phyloP scores from a whole-genome alignment of 2,888 invertebrate genomes.

The Orgyia antiqua region DNA sequence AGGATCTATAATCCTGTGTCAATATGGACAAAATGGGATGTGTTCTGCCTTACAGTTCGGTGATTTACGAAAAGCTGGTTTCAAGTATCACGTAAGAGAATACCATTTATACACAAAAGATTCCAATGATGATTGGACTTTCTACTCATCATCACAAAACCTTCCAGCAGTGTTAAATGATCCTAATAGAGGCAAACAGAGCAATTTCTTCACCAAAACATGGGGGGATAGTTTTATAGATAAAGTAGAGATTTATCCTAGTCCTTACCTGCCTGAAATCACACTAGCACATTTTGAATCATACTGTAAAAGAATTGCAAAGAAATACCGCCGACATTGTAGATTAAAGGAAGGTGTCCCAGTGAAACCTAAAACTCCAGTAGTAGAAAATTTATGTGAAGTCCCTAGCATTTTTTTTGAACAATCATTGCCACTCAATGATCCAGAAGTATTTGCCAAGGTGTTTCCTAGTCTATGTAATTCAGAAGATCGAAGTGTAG shows the following conservation, averaged over 20 bases:
- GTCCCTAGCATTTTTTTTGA: slow-evolving; percentile 93
- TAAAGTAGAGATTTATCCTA: slow-evolving; percentile 85
- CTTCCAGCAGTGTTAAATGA: slow-evolving; percentile 97
- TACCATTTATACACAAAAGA: slow-evolving; percentile 72
- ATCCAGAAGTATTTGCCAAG: slow-evolving; percentile 87
- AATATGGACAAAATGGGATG: slow-evolving; percentile 91
- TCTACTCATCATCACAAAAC: slow-evolving; percentile 95
- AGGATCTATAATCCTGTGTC: slow-evolving; percentile 91
- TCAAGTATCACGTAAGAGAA: slow-evolving; percentile 89
- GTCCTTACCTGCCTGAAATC: slow-evolving; percentile 90
- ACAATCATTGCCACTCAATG: slow-evolving; percentile 86
- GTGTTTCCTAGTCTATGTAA: slow-evolving; percentile 86
- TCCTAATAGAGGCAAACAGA: slow-evolving; percentile 93
- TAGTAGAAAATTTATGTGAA: slow-evolving; percentile 75
- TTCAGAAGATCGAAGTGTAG: slow-evolving; percentile 78
- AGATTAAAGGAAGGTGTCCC: slow-evolving; percentile 69
- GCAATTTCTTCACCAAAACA: slow-evolving; percentile 96
- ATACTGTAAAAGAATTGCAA: slow-evolving; percentile 89
- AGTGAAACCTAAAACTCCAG: slow-evolving; percentile 63
- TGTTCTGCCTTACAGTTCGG: slow-evolving; percentile 93
- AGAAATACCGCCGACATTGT: slow-evolving; percentile 80
- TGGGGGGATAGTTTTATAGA: slow-evolving; percentile 98
- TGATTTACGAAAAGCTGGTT: slow-evolving; percentile 92
- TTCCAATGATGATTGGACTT: slow-evolving; percentile 83
- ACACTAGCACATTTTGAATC: slow-evolving; percentile 90